Base-by-base conservation (phyloP, 2,888 invertebrate species). In the Liposcelis brunnea region DNA sequence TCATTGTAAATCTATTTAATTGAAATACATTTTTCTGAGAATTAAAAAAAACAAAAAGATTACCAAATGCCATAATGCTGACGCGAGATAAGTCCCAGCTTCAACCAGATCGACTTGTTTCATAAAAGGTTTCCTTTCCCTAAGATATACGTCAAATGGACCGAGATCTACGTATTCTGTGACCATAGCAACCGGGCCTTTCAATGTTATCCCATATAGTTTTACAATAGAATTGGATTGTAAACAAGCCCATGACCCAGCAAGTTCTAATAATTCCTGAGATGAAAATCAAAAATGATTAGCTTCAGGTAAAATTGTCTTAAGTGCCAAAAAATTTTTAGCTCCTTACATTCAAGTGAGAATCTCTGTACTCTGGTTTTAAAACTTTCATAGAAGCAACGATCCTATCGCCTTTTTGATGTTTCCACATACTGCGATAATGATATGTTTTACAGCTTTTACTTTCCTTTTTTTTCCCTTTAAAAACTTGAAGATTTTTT, bases 11-110 rank as follows among this genome's bases (percentile, higher is more conserved):
- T 35, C 3, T 32, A 10, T 26, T 26, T 26, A 26, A 26, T 26
- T 8, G n/a, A 26, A 26, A 4, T 4, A 26, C 26, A 26, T 4
- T 16, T 4, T 35, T 35, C 5, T 7, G 35, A 10, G 5, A 26
- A 26, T 7, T 6, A 35, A 35, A 35, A 15, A 6, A 35, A 35
- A 35, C 7, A 35, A 35, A 35, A 7, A 16, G 10, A 35, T 35
- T 63, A 83, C 83, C 64, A 91, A 66, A 64, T 87, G 84, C 77
- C 84, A 87, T 19, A 91, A 66, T 8, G 87, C 90, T 26, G 82
- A 78, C 1, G 89, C 86, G 44, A 91, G 61, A 45, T 80, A 78
- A 21, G 82, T 79, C 8, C 83, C 72, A 36, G 86, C 82, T 61
- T 89, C 86, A 52, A 89, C 75, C 52, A 90, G 66, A 58, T 87